A percentile compares a stretch with the other conserved stretches of the same genome.
phyloP scores from a whole-genome alignment of 2,888 invertebrate species.

The Auanema freiburgensis region DNA sequence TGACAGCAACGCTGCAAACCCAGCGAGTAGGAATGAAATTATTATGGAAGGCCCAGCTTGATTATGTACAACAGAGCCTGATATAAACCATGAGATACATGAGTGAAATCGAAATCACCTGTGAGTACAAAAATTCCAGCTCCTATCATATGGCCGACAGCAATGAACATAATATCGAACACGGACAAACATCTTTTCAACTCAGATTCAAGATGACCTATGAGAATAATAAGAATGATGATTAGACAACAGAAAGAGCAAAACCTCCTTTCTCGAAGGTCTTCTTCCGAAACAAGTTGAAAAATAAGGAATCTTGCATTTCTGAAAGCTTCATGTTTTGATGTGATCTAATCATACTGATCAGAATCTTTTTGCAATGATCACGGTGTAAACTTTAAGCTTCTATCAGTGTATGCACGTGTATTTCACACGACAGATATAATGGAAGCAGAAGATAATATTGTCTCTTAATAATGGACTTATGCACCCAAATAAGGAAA shows the following conservation, averaged over 20 bases:
- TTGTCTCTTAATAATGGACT: no score
- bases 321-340: no score
- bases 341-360: no score
- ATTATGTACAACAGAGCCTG: constrained; percentile 80
- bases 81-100: not conserved
- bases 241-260: not conserved
- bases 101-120: constrained; percentile 8
- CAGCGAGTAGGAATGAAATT: constrained; percentile 78
- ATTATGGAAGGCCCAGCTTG: constrained; percentile 89
- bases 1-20: constrained; percentile 80
- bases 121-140: constrained; percentile 44
- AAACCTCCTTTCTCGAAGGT: constrained; percentile 12
- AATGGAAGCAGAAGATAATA: no score
- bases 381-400: no score
- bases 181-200: constrained; percentile 35
- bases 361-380: no score
- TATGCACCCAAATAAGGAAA: no score
- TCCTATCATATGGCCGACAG: constrained; percentile 44
- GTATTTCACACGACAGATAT: no score
- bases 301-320: no score
- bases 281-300: constrained; percentile 7
- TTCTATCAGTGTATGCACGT: no score
- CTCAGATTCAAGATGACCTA: constrained; percentile 24
- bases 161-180: constrained; percentile 38
- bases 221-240: not conserved